These are phyloP conservation scores for Synergus gifuensis DNA, from an alignment of 2,888 invertebrate species.

Conservation along the genomic window DNA sequence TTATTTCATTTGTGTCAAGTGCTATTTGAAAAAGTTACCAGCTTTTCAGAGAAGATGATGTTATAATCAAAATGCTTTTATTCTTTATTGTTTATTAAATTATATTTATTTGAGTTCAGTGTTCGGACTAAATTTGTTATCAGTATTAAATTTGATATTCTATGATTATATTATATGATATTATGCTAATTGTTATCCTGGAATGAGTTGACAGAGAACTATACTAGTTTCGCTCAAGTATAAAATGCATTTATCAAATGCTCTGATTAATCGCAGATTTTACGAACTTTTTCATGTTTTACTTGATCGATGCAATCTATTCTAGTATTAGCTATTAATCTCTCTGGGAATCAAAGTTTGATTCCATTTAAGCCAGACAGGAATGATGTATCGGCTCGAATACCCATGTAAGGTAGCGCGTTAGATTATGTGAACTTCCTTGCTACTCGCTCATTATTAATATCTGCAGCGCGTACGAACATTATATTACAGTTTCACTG, in stretches of 20 bases:
- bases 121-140: too few species aligned
- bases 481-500: constrained; percentile 39
- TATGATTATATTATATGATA: not conserved
- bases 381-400: constrained; percentile 34
- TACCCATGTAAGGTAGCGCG: constrained; percentile 28
- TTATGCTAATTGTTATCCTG: not conserved
- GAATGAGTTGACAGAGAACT: not conserved
- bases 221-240: not conserved
- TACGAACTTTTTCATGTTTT: not conserved
- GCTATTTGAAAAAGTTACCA: constrained; percentile 26
- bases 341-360: constrained; percentile 32
- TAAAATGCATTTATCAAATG: not conserved
- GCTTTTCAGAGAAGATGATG: not conserved
- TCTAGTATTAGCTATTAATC: constrained; percentile 28
- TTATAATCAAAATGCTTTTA: not conserved
- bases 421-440: constrained; percentile 41
- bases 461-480: constrained; percentile 19
- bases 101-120: not conserved
- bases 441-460: constrained; percentile 35
- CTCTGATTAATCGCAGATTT: constrained; percentile 10
- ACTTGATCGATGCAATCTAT: constrained; percentile 21
- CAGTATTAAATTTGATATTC: not conserved
- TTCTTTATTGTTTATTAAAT: not conserved
- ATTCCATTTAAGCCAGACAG: constrained; percentile 31
- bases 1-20: constrained; percentile 16